A percentile compares a stretch with the other conserved stretches of the same genome.
Conservation (phyloP, 2,113 vertebrate genomes). For the Acanthochromis polyacanthus region DNA sequence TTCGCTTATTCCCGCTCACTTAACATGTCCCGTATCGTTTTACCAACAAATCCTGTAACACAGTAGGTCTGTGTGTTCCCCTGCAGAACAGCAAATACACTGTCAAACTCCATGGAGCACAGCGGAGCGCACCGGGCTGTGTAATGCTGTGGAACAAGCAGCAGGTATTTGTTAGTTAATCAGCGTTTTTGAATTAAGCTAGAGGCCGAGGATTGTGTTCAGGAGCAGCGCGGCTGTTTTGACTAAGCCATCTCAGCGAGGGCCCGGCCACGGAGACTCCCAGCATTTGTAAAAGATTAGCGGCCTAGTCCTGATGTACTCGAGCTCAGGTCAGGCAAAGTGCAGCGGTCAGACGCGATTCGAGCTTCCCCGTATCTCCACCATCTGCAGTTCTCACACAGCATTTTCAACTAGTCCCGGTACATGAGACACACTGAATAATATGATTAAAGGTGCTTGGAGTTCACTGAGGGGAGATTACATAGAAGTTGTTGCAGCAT, state of each 20-base stretch:
- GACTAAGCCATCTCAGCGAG: conserved; percentile 82
- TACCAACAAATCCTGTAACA: conserved; percentile 50
- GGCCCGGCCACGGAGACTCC: conserved; percentile 80
- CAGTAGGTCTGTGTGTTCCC: conserved; percentile 44
- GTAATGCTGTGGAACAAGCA: conserved; percentile 75
- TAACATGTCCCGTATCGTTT: conserved; percentile 51
- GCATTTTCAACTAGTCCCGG: conserved; percentile 43
- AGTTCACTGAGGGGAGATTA: conserved; percentile 29
- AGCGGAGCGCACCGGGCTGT: conserved; percentile 38
- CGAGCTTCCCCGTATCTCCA: conserved; percentile 68
- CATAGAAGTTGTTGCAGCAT: conserved; percentile 46
- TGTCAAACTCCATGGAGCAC: conserved; percentile 66
- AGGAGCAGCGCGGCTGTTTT: conserved; percentile 81
- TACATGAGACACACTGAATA: conserved; percentile 68
- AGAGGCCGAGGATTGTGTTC: conserved; percentile 64
- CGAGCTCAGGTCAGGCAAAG: conserved; percentile 80
- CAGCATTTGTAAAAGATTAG: conserved; percentile 87
- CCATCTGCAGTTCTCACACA: conserved; percentile 74
- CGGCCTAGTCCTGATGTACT: conserved; percentile 72
- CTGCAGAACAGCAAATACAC: conserved; percentile 52
- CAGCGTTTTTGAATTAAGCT: conserved; percentile 77
- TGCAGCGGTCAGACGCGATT: conserved; percentile 69
- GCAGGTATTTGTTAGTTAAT: conserved; percentile 84
- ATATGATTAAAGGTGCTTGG: conserved; percentile 76
- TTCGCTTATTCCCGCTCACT: conserved; percentile 9